Conservation (phyloP, 2,797 vertebrate species). For the Sarcophilus harrisii region DNA sequence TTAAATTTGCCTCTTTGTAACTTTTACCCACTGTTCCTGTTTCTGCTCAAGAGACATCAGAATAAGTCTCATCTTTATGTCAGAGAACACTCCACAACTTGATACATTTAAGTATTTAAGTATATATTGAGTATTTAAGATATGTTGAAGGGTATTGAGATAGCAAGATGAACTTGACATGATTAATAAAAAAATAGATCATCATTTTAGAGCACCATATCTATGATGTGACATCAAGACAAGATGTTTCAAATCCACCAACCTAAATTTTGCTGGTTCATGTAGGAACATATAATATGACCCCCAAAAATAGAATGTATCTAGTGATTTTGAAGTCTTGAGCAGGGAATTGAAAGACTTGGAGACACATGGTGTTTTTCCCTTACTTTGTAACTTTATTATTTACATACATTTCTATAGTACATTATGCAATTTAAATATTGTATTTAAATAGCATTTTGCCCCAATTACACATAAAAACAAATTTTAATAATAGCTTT, state of each 20-base stretch:
- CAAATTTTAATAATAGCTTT: too few species aligned
- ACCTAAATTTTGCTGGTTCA: background rate
- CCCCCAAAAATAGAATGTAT: background rate
- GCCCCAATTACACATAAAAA: too few species aligned
- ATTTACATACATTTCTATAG: background rate
- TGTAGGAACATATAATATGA: background rate
- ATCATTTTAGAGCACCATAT: background rate
- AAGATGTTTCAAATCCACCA: background rate
- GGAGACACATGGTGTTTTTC: background rate
- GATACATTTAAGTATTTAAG: background rate
- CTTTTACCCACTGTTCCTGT: too few species aligned
- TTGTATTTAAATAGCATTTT: too few species aligned
- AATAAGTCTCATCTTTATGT: too few species aligned
- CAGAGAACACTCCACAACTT: too few species aligned
- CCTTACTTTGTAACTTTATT: background rate
- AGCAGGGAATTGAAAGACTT: background rate
- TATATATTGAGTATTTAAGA: background rate
- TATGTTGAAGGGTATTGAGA: background rate
- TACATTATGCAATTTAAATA: too few species aligned
- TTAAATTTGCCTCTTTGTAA: too few species aligned
- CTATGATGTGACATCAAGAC: background rate
- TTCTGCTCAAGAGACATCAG: too few species aligned
- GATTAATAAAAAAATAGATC: background rate
- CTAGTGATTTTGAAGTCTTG: background rate
- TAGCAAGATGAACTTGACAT: background rate